A percentile compares a stretch with the other conserved stretches of the same genome.
phyloP scores from a whole-genome alignment of 1,140 invertebrate genomes.

The Gryllus bimaculatus region DNA sequence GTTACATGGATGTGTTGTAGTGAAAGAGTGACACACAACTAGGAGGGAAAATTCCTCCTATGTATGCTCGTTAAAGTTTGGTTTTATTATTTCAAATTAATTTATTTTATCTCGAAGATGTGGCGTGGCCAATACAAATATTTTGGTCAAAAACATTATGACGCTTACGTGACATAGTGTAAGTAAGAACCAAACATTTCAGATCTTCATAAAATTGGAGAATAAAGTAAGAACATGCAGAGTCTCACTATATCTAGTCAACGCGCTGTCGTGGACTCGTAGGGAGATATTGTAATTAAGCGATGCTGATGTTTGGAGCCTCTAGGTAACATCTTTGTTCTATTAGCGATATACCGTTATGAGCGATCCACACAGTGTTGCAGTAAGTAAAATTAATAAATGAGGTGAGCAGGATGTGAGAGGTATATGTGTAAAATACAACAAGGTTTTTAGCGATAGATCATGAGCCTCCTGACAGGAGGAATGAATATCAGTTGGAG shows the following conservation, averaged over 20 bases:
- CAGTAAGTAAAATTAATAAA: too few relatives aligned
- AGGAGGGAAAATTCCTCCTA: background rate
- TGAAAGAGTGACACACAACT: background rate
- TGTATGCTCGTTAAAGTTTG: background rate
- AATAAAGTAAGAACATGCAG: constrained; percentile 30
- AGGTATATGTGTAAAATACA: too few relatives aligned
- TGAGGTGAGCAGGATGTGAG: too few relatives aligned
- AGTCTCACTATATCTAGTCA: constrained; percentile 50
- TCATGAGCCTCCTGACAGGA: too few relatives aligned
- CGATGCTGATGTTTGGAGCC: too few relatives aligned
- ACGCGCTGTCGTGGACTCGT: constrained; percentile 59
- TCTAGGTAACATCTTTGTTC: too few relatives aligned
- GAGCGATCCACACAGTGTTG: too few relatives aligned
- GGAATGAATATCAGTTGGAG: too few relatives aligned
- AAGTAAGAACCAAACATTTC: background rate
- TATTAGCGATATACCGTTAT: too few relatives aligned
- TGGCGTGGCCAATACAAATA: background rate
- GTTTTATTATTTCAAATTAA: background rate
- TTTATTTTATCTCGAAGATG: background rate
- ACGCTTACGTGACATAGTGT: background rate
- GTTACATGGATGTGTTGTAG: background rate
- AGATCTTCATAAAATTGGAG: background rate
- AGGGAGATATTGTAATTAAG: too few relatives aligned
- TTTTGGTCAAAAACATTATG: background rate
- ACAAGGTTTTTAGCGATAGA: too few relatives aligned